Evolutionary conservation across 1,140 invertebrate species (phyloP), one percentile per base, ranked within the genome.

Genomic region (Leguminivora glycinivorella): DNA sequence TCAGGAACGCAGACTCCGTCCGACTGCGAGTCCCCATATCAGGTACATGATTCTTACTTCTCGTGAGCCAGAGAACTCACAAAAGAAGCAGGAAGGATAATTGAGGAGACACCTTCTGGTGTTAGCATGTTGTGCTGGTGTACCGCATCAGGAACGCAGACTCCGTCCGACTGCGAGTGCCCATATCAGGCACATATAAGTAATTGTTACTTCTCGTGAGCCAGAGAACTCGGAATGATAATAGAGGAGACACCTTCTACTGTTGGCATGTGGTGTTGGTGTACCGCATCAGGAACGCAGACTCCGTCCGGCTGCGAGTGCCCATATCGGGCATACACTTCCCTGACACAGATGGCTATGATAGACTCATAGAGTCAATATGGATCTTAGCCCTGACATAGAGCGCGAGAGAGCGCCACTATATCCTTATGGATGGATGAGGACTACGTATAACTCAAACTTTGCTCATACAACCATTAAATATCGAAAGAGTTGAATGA

Each of bases 291-390:
- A 92, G 97, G 83, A 96, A 98, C 93, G 94, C 96, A 56, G 94
- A 95, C 76, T 94, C 92, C 76, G 96, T 98, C 68, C 93, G 95
- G 75, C 93, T 97, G 40, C 92, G 97, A 73, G 96, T 97, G 82
- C 97, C 97, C 81, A 97, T 98, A 84, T 98, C 96, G 92, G 95
- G 95, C 95, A n/a, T n/a, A n/a, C n/a, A n/a, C n/a, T n/a, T n/a
- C n/a, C n/a, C n/a, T n/a, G n/a, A n/a, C n/a, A n/a, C n/a, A n/a
- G n/a, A n/a, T n/a, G n/a, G n/a, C n/a, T n/a, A n/a, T n/a, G n/a
- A n/a, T n/a, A n/a, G n/a, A n/a, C n/a, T n/a, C n/a, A n/a, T n/a
- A n/a, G n/a, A n/a, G n/a, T n/a, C n/a, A n/a, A n/a, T n/a, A n/a
- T n/a, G n/a, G n/a, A n/a, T n/a, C n/a, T n/a, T n/a, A n/a, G n/a